A percentile compares a stretch with the other conserved stretches of the same genome.
phyloP scores from a whole-genome alignment of 2,888 invertebrate species.

The Meghimatium bilineatum region DNA sequence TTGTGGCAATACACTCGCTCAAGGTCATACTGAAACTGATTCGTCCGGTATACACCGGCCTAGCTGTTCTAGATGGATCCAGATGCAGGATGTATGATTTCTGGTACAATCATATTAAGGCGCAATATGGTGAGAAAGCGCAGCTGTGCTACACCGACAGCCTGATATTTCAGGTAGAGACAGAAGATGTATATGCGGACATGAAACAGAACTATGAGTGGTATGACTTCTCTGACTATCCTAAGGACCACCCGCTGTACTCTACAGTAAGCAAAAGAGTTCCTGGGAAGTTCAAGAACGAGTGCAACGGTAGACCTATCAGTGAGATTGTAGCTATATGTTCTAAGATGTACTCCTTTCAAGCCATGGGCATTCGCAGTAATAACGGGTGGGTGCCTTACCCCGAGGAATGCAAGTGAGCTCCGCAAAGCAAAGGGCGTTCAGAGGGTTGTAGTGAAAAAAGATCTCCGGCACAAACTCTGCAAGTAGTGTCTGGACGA shows the following conservation, averaged over 20 bases:
- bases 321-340: slow-evolving; percentile 1
- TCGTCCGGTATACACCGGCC: not conserved
- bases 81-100: not conserved
- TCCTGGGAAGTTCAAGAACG: not conserved
- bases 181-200: not conserved
- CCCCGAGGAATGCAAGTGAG: no score
- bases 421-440: slow-evolving; percentile 8
- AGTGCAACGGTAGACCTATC: not conserved
- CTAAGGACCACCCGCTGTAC: not conserved
- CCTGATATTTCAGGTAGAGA: not conserved
- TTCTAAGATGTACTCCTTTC: slow-evolving; percentile 1
- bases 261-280: not conserved
- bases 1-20: not conserved
- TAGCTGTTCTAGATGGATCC: not conserved
- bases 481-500: slow-evolving; percentile 26
- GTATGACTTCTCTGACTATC: slow-evolving; percentile 3
- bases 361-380: not conserved
- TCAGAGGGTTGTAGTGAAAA: slow-evolving; percentile 10
- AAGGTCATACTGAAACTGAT: not conserved
- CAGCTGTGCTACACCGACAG: not conserved
- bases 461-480: slow-evolving; percentile 1
- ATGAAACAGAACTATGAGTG: not conserved
- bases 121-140: not conserved
- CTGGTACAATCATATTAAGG: not conserved
- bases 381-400: no score